Evolutionary conservation across 2,113 vertebrate genomes (phyloP), one percentile per base, ranked within the genome.

Genomic region (Equus quagga): DNA sequence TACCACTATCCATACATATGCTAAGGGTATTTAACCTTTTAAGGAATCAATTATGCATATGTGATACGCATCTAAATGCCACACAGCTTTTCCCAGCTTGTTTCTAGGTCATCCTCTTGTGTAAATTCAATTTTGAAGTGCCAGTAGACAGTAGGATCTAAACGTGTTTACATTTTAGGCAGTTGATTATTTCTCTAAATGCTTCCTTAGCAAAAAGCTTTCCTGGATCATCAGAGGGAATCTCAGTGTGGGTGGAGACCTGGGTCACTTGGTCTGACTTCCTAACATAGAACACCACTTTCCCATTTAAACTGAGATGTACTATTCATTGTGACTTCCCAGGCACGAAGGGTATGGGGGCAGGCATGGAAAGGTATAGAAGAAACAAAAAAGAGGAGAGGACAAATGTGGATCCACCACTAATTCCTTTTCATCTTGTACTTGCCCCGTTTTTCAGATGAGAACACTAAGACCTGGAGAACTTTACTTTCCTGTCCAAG

Each of bases 11-110:
- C 36, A 36, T n/a, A 92, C 69, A 88, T 88, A 86, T 41, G 81
- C 91, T 65, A 41, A 86, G 78, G 24, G 56, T 79, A 87, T 95
- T 96, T 96, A 97, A 97, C 96, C 94, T 98, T 97, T 96, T 60
- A 92, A 96, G 72, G 86, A 96, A 92, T 96, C 96, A 91, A 92
- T 96, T 97, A 81, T 96, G 84, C 89, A 93, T 89, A 69, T 65
- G 86, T 8, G 41, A 80, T 84, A 78, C 46, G 75, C 91, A 90
- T 95, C 89, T 90, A 97, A 97, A 97, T 73, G 49, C 49, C 76
- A 92, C 65, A 18, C 3, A n/a, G 79, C 81, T 78, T 87, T 86
- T 65, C 64, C 58, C 75, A 62, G 64, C 62, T 96, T 92, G 26
- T 69, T 97, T 95, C 65, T 51, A 87, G 94, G 73, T 88, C 91